Base-by-base conservation (phyloP, 2,797 vertebrate genomes). In the Perdix hodgsoniae region DNA sequence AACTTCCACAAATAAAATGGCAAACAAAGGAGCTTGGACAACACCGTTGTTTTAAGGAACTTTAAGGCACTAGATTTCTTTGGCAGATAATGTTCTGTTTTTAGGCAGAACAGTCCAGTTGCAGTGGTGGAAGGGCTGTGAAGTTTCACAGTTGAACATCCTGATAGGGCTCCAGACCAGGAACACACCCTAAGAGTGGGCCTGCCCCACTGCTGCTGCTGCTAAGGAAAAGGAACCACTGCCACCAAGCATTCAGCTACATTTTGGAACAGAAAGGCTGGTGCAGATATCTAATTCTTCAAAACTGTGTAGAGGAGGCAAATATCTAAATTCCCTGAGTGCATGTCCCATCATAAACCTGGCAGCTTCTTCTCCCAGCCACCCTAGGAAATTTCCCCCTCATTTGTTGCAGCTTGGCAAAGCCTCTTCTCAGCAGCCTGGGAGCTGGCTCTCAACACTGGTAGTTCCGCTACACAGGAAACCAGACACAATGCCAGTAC, bases 121-220 rank as follows among this genome's bases (percentile, higher is more conserved):
- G 29, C 24, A 33, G 6, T 8, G 10, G 8, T 73, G 27, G 12
- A 61, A 37, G n/a, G n/a, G 7, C 56, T 57, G 24, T 21, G 7
- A 11, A 39, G 39, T 65, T 14, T 78, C 40, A 37, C 14, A 27
- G 11, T 0, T 15, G n/a, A 77, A 27, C 7, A 56, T 18, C 40
- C n/a, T 47, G 21, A 4, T 45, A 60, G 2, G 22, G 39, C 8
- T 63, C 56, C 0, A 69, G 3, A 82, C n/a, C 16, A 82, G 18
- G 10, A 66, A 59, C 4, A 13, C 9, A 24, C 17, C n/a, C 52
- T 57, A 31, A 44, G 31, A 44, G 31, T 3, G 12, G 7, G 7
- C 39, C 50, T n/a, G 37, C 21, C 50, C 37, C n/a, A 27, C 15
- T 4, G 2, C 39, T 0, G 0, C 39, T 0, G 0, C 24, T 31